A percentile compares a stretch with the other conserved stretches of the same genome.
phyloP scores from a whole-genome alignment of 2,113 vertebrate species.

The Psilopogon haemacephalus region DNA sequence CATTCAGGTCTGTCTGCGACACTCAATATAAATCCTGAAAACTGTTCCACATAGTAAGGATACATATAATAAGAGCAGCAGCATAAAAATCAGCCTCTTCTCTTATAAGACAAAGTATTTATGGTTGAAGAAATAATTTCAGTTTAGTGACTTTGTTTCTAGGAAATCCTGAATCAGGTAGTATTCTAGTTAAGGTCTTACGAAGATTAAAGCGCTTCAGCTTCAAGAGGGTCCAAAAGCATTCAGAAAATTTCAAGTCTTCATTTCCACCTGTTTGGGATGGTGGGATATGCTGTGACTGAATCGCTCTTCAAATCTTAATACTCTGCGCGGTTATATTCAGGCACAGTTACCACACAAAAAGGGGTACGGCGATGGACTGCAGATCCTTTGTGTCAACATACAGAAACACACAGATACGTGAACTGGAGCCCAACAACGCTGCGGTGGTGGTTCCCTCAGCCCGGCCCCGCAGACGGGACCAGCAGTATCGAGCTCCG shows the following conservation, averaged over 20 bases:
- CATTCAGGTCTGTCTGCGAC: rapidly evolving
- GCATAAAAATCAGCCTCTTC: neutral
- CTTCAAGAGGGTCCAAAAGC: neutral
- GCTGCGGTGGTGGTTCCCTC: too few species aligned
- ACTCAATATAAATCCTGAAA: neutral
- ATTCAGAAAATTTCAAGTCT: neutral
- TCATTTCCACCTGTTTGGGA: neutral
- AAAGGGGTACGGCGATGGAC: rapidly evolving
- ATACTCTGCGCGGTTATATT: rapidly evolving
- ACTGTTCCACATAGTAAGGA: neutral
- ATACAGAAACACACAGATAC: rapidly evolving
- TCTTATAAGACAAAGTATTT: neutral
- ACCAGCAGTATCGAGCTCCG: neutral
- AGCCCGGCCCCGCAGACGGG: neutral
- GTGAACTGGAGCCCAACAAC: neutral
- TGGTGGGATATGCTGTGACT: neutral
- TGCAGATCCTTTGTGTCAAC: neutral
- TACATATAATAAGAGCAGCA: neutral
- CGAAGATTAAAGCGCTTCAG: neutral
- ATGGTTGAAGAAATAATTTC: neutral
- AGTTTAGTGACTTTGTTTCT: neutral
- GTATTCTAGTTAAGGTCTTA: neutral
- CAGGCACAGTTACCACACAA: rapidly evolving
- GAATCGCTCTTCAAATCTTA: rapidly evolving
- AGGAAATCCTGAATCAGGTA: neutral